Evolutionary conservation across 2,797 vertebrate genomes (phyloP), one percentile per base, ranked within the genome.

Genomic region (Petrocephalus schoutedeni): DNA sequence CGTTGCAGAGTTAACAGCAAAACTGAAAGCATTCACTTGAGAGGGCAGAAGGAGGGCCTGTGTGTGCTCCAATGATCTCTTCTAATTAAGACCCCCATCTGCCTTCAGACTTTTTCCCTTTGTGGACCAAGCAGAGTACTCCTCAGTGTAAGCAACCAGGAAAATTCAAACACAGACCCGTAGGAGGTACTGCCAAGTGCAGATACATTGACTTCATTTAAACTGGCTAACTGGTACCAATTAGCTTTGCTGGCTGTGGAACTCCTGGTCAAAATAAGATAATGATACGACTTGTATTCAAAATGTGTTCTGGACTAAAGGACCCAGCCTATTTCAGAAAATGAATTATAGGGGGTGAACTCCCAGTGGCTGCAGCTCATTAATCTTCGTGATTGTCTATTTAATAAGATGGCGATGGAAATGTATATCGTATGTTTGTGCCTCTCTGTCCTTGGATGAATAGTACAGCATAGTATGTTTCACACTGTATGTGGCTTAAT

Each of bases 351-450:
- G 23, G 12, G 14, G 16, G 54, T 36, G 49, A 21, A 58, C 12
- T 54, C 84, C 56, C 84, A 12, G 84, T 36, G 84, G 56, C 32
- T 56, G 28, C 28, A 59, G 32, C 84, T 57, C 87, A 88, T 88
- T 86, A 74, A 86, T 74, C 82, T 74, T 88, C 86, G 32, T 74
- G 74, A 57, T 49, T 61, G 45, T 71, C 51, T 88, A 21, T 58
- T 74, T 71, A 86, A 71, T 74, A 85, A 74, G 87, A 45, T 45
- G 41, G 83, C n/a, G 36, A 85, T 71, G 85, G 28, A 51, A 56
- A 16, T 10, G 74, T 49, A 74, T 71, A 54, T 51, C 10, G 23
- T 12, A 41, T 61, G 19, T 41, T 64, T 85, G 21, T 3, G 53
- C 23, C 80, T 51, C 61, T 53, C 86, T 53, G 45, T 59, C 49